phyloP scores from a whole-genome alignment of 2,797 vertebrate species.

The Huso huso region DNA sequence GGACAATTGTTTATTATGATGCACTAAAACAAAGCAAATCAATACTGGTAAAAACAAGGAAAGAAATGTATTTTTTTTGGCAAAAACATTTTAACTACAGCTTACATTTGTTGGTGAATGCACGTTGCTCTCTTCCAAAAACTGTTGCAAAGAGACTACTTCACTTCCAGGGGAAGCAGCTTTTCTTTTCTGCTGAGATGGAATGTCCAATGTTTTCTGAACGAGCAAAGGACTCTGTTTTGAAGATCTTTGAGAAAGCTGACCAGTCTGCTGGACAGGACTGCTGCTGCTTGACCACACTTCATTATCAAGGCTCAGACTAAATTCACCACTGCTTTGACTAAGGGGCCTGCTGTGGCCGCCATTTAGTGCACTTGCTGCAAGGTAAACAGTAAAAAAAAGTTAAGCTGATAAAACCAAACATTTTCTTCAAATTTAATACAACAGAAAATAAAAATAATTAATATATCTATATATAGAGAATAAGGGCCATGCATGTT shows the following conservation, averaged over 20 bases:
- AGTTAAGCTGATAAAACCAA: too few relatives aligned
- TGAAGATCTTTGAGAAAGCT: constrained; percentile 60
- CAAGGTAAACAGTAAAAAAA: neutral
- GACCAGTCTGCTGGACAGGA: constrained; percentile 69
- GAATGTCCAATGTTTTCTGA: constrained; percentile 53
- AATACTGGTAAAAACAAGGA: too few relatives aligned
- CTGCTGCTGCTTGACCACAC: constrained; percentile 86
- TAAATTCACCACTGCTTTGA: constrained; percentile 94
- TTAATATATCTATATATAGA: too few relatives aligned
- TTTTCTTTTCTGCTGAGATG: constrained; percentile 48
- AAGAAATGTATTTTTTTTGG: too few relatives aligned
- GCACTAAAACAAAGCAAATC: too few relatives aligned
- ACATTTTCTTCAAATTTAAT: too few relatives aligned
- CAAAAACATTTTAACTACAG: too few relatives aligned
- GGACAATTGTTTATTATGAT: too few relatives aligned
- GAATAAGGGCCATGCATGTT: too few relatives aligned
- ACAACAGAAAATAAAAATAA: too few relatives aligned
- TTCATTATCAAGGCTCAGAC: constrained; percentile 78
- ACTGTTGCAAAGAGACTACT: constrained; percentile 85
- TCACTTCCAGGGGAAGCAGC: constrained; percentile 68
- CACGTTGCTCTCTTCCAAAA: constrained; percentile 81
- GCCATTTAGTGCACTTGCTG: constrained; percentile 72
- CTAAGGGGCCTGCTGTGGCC: constrained; percentile 81
- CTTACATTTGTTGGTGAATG: too few relatives aligned
- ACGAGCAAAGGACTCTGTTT: constrained; percentile 76